These are phyloP conservation scores for Pedetes capensis DNA, from an alignment of 2,113 vertebrate genomes.

Conservation along the genomic window DNA sequence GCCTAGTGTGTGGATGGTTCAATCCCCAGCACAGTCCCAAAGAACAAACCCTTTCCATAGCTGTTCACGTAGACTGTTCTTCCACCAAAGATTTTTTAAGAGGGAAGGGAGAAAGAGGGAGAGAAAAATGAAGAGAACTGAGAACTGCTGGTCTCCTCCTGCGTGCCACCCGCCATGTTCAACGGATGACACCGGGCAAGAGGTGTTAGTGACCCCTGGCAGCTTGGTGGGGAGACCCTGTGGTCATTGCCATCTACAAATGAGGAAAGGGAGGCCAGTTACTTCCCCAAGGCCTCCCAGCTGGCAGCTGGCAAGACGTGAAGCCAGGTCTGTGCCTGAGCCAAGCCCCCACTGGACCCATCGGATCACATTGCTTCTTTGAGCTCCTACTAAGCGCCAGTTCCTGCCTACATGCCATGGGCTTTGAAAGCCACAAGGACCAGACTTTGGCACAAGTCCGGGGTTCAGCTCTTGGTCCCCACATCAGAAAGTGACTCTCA, in stretches of 20 bases:
- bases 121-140: neutral
- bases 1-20: no score
- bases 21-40: no score
- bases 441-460: neutral
- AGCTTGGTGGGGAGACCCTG: no score
- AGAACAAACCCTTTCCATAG: neutral
- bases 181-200: no score
- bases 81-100: neutral
- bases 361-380: fast-evolving
- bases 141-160: fast-evolving
- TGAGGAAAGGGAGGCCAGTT: fast-evolving
- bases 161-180: fast-evolving
- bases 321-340: neutral
- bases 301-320: neutral
- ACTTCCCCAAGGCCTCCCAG: neutral
- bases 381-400: fast-evolving
- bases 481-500: fast-evolving
- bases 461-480: neutral
- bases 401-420: fast-evolving
- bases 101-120: no score
- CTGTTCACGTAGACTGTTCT: neutral
- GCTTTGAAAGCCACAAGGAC: no score
- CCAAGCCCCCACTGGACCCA: fast-evolving
- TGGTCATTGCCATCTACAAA: neutral
- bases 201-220: no score